These are phyloP conservation scores for Coleophora flavipennella DNA, from an alignment of 2,888 invertebrate genomes.

Conservation along the genomic window DNA sequence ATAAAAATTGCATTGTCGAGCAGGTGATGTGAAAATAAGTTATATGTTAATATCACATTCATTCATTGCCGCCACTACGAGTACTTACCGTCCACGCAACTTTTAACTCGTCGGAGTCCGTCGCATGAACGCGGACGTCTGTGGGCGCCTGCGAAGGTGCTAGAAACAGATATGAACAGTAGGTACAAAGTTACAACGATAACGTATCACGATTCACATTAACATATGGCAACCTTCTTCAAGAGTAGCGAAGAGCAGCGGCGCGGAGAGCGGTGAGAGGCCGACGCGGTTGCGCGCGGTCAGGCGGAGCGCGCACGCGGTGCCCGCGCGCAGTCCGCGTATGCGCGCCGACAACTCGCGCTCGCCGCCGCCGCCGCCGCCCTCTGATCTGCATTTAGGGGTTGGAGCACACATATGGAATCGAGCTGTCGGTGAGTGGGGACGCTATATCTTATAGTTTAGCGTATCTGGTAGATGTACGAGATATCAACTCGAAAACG, in stretches of 20 bases:
- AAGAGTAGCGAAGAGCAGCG: conserved; percentile 77
- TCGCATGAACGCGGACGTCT: conserved; percentile 77
- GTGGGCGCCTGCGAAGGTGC: conserved; percentile 80
- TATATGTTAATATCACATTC: no score
- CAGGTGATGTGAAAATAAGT: no score
- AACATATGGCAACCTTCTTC: conserved; percentile 78
- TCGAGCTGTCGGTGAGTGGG: no score
- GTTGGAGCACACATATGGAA: no score
- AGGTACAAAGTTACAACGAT: background rate
- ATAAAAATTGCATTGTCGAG: no score
- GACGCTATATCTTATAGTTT: no score
- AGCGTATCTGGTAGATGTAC: no score
- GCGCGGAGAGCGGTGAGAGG: conserved; percentile 77
- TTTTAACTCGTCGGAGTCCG: conserved; percentile 76
- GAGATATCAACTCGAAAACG: no score
- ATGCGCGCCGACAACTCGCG: conserved; percentile 11
- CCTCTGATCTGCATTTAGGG: background rate
- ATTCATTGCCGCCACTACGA: no score
- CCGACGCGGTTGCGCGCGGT: conserved; percentile 81
- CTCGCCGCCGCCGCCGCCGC: conserved; percentile 44
- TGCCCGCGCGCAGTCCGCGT: conserved; percentile 71
- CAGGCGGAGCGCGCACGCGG: conserved; percentile 75
- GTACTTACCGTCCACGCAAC: conserved; percentile 79
- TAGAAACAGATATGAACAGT: conserved; percentile 20
- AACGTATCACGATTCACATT: no score